Conservation (phyloP, 1,140 invertebrate genomes). For the Centruroides vittatus region DNA sequence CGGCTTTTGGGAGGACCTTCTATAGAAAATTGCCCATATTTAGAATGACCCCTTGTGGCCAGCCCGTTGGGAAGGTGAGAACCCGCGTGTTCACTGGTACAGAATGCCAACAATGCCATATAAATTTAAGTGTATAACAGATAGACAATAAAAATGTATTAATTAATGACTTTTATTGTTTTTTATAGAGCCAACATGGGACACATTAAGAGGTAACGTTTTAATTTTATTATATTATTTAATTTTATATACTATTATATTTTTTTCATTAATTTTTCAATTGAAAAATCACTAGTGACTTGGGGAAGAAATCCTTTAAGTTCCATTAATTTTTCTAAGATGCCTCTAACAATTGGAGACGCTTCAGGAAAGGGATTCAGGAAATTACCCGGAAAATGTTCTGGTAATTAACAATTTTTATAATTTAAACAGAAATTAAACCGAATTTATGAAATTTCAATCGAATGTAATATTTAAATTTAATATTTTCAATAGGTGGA, state of each 20-base stretch:
- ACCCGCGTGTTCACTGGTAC: too few species aligned
- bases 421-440: too few species aligned
- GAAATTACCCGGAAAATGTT: neutral
- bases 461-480: too few species aligned
- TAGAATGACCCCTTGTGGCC: too few species aligned
- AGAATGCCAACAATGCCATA: too few species aligned
- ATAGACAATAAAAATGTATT: too few species aligned
- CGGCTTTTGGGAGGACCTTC: too few species aligned
- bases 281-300: conserved; percentile 5
- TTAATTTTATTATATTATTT: neutral
- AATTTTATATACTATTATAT: neutral
- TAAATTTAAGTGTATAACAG: too few species aligned
- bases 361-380: conserved; percentile 7
- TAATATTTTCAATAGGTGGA: conserved; percentile 4
- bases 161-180: neutral
- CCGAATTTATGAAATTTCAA: too few species aligned
- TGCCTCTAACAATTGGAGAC: conserved; percentile 3
- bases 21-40: too few species aligned
- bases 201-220: conserved; percentile 9
- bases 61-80: too few species aligned
- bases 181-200: conserved; percentile 13
- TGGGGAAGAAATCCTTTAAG: conserved; percentile 10
- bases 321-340: conserved; percentile 4
- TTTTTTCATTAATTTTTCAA: neutral
- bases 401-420: neutral